A percentile compares a stretch with the other conserved stretches of the same genome.
phyloP scores from a whole-genome alignment of 92 coral and sea anemone genomes.

The Meandrina meandrites region DNA sequence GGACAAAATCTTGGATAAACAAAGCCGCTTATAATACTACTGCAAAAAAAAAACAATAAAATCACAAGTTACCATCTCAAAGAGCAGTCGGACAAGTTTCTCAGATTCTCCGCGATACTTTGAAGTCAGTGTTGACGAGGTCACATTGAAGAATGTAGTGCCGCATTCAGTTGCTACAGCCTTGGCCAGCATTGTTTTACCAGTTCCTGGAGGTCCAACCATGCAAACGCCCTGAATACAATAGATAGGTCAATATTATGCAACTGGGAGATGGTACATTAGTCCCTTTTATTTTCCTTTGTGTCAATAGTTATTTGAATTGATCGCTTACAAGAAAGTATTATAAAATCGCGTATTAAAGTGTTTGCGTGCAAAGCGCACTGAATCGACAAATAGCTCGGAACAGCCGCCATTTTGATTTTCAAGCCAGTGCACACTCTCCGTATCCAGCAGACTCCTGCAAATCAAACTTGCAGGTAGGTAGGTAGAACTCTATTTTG shows the following conservation, averaged over 20 bases:
- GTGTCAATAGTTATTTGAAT: no score
- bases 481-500: no score
- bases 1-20: background rate
- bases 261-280: no score
- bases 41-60: background rate
- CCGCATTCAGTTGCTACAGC: slow-evolving; percentile 99
- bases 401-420: no score
- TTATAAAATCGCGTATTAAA: no score
- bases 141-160: slow-evolving; percentile 96
- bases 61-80: slow-evolving; percentile 83
- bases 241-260: background rate
- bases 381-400: no score
- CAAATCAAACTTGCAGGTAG: no score
- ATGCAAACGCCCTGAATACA: slow-evolving; percentile 86
- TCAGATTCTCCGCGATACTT: slow-evolving; percentile 99
- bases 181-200: slow-evolving; percentile 97
- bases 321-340: no score
- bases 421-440: no score
- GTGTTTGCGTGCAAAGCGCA: no score
- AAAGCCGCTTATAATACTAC: background rate
- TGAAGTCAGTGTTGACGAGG: slow-evolving; percentile 94
- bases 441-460: no score
- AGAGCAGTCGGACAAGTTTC: slow-evolving; percentile 89
- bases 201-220: slow-evolving; percentile 99
- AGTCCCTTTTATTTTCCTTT: no score